These are phyloP conservation scores for Hydrotaea cyrtoneurina DNA, from an alignment of 2,888 invertebrate genomes.

Conservation along the genomic window DNA sequence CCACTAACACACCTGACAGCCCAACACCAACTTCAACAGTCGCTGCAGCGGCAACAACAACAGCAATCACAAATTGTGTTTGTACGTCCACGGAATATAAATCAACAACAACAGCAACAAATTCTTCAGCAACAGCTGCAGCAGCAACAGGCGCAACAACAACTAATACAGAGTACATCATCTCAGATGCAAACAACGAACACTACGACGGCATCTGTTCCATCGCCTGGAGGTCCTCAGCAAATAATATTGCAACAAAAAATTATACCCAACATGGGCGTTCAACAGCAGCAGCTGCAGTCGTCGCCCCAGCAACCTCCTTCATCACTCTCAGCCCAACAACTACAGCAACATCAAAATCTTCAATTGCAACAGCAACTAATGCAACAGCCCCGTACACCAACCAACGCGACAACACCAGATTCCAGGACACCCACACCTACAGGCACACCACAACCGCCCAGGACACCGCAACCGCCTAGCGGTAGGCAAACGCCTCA, in stretches of 20 bases:
- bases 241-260: conserved; percentile 79
- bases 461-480: conserved; percentile 72
- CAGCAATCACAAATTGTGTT: conserved; percentile 76
- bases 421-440: conserved; percentile 65
- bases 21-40: conserved; percentile 13
- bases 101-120: conserved; percentile 71
- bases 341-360: conserved; percentile 63
- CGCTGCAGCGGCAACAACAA: conserved; percentile 43
- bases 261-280: conserved; percentile 75
- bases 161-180: conserved; percentile 37
- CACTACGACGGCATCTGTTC: conserved; percentile 50
- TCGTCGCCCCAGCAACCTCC: background rate
- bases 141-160: conserved; percentile 68
- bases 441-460: conserved; percentile 61
- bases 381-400: conserved; percentile 69
- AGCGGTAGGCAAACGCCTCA: conserved; percentile 74
- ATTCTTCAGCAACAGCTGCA: conserved; percentile 70
- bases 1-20: conserved; percentile 62
- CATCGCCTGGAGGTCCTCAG: conserved; percentile 54
- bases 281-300: conserved; percentile 65
- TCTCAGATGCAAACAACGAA: conserved; percentile 58
- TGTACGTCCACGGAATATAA: conserved; percentile 72
- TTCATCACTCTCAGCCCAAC: background rate
- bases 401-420: conserved; percentile 60
- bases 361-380: conserved; percentile 65